A percentile compares a stretch with the other conserved stretches of the same genome.
Conservation (phyloP, 2,888 invertebrate genomes). For the Plemyria rubiginata region DNA sequence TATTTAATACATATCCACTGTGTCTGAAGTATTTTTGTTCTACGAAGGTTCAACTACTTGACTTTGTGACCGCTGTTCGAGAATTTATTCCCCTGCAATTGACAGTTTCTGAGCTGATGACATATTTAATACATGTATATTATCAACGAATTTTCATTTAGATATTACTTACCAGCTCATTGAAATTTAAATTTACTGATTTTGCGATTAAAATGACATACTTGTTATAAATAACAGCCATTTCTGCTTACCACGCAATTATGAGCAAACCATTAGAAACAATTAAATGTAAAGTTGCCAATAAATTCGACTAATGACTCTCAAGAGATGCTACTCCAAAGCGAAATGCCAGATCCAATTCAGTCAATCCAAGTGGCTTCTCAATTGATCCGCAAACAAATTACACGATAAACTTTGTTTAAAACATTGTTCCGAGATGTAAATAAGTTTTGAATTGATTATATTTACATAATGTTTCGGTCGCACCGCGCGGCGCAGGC, state of each 20-base stretch:
- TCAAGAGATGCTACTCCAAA: slow-evolving; percentile 23
- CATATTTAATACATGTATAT: too few relatives aligned
- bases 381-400: slow-evolving; percentile 48
- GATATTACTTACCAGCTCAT: too few relatives aligned
- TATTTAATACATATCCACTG: too few relatives aligned
- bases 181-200: too few relatives aligned
- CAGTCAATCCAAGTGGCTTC: slow-evolving; percentile 43
- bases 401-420: slow-evolving; percentile 43
- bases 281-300: slow-evolving; percentile 26
- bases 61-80: too few relatives aligned
- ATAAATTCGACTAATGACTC: slow-evolving; percentile 26
- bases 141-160: too few relatives aligned
- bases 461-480: slow-evolving; percentile 44
- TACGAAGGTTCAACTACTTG: too few relatives aligned
- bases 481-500: not conserved
- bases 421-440: slow-evolving; percentile 41
- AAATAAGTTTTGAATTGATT: slow-evolving; percentile 37
- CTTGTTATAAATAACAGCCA: not conserved
- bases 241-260: slow-evolving; percentile 12
- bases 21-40: too few relatives aligned
- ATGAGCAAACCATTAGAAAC: slow-evolving; percentile 22
- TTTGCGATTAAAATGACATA: too few relatives aligned
- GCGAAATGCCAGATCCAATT: slow-evolving; percentile 36
- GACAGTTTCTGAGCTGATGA: too few relatives aligned
- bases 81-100: too few relatives aligned